Base-by-base conservation (phyloP, 2,888 invertebrate species). In the Pegoplata infirma region DNA sequence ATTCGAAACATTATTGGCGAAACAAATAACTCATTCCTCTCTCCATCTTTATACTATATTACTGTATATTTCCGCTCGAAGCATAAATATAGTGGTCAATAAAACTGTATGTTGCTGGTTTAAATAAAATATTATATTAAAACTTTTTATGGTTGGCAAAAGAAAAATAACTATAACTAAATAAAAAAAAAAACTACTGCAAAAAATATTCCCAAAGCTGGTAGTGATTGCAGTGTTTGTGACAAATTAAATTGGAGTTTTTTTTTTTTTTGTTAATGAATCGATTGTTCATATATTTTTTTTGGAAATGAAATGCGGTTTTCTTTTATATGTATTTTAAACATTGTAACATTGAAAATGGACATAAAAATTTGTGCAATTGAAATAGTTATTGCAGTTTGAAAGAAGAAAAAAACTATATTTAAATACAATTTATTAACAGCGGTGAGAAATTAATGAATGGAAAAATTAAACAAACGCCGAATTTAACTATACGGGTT, bases 221-320 rank as follows among this genome's bases (percentile, higher is more conserved):
- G 14, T 36, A 17, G 53, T 61, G 47, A 61, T 61, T 67, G 67
- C 67, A 47, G 47, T 75, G 67, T 59, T 61, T 75, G 59, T 40
- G 67, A 75, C 63, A 75, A 68, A 68, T 68, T 63, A 47, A 75
- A 75, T 75, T 75, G 68, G 12, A 51, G 12, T 44, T n/a, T n/a
- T n/a, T n/a, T n/a, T n/a, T n/a, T n/a, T n/a, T 66, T 58, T 66
- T 40, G 14, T 40, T 44, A 75, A 75, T 63, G 49, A 68, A 75
- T 63, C 32, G 40, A 68, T 61, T 63, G 75, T 75, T 61, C n/a
- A n/a, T n/a, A n/a, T n/a, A 19, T 32, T 53, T 40, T 14, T 40
- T 40, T 32, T 28, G 28, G 6, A 28, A 5, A 28, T 6, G 28
- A 1, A 7, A 1, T 2, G 28, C 3, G 25, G 25, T 25, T 25